Evolutionary conservation across 2,888 invertebrate species (phyloP), one percentile per base, ranked within the genome.

Genomic region (Ceramica pisi): DNA sequence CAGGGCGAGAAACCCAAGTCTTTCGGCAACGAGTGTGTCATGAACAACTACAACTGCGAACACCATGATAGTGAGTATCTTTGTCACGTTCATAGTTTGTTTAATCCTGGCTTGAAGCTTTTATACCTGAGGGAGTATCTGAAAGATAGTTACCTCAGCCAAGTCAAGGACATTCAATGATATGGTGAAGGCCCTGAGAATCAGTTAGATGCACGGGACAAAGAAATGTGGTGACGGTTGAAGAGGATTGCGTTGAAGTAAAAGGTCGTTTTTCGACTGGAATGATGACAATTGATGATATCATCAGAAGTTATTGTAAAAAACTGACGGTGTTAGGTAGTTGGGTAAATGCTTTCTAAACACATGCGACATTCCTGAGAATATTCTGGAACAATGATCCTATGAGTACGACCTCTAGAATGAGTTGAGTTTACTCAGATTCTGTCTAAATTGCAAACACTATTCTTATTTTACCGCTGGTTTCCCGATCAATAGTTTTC

Each of bases 1-100:
- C 95, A 96, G 10, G 96, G 96, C 1, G 96, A 93, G 80, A 95
- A 97, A 72, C 86, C 96, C 88, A 90, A 96, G 87, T 97, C 97
- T 1, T 97, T 97, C 81, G 97, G 97, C 78, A 97, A 93, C 87
- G 96, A 96, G 78, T 97, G 97, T 88, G 97, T 97, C 59, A 91
- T 97, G 91, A 96, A 96, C 75, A 97, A 97, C 84, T 96, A 97
- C 90, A 97, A 97, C 86, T 97, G 97, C 91, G 97, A 97, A 86
- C 94, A 97, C 85, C 96, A 96, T 85, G 96, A 96, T 60, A 96
- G 97, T 97, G 90, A 96, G 97, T 94, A 67, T 46, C 26, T 26
- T 26, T 53, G 23, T 26, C 16, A 53, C 31, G 14, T 16, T 16
- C 44, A 2, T 6, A 6, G 26, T 26, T 41, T 14, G 10, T 41